Conservation (phyloP, 2,113 vertebrate genomes). For the Mesocricetus auratus region DNA sequence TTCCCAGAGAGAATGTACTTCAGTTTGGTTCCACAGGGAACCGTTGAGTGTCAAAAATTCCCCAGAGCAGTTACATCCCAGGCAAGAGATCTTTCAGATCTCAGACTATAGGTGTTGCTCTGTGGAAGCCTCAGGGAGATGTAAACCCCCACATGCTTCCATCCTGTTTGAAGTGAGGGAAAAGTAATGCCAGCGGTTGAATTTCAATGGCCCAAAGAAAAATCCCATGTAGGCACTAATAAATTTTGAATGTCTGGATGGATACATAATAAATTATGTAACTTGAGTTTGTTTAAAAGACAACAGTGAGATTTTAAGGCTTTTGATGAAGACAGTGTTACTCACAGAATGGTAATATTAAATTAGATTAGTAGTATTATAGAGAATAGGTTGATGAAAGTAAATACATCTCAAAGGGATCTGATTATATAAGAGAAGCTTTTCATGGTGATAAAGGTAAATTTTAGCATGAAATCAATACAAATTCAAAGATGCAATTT, state of each 20-base stretch:
- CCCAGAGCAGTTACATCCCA: background rate
- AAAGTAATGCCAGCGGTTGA: background rate
- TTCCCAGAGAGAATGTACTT: background rate
- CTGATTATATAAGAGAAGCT: slow-evolving; percentile 2
- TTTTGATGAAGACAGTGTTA: background rate
- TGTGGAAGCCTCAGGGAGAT: background rate
- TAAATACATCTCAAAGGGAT: background rate
- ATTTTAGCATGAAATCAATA: background rate
- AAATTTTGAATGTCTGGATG: background rate
- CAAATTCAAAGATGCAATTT: background rate
- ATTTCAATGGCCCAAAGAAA: background rate
- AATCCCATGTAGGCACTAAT: background rate
- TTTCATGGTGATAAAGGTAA: background rate
- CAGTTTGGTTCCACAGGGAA: background rate
- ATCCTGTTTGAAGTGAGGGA: background rate
- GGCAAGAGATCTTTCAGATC: background rate
- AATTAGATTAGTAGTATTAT: background rate
- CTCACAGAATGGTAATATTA: background rate
- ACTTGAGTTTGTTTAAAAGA: background rate
- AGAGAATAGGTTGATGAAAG: slow-evolving; percentile 9
- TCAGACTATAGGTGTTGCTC: background rate
- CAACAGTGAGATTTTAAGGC: background rate
- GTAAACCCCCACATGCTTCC: background rate
- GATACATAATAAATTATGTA: slow-evolving; percentile 19
- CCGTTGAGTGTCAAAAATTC: background rate